Percentiles rank a stretch among this genome's conserved stretches.
Conservation (phyloP, 1,140 invertebrate species). For the Drosophila nigrodunni region DNA sequence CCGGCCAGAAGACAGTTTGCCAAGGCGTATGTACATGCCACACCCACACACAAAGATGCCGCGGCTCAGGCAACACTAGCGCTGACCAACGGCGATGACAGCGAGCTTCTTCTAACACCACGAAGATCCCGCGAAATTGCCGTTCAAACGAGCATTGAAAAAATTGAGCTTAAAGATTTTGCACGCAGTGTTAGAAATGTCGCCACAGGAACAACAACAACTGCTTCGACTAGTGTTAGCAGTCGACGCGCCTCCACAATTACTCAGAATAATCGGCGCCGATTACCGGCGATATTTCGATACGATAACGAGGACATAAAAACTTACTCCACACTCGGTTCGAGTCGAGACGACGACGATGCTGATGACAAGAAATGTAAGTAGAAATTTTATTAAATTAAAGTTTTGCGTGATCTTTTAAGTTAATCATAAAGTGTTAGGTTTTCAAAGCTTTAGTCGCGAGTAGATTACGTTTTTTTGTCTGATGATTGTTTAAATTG, state of each 20-base stretch:
- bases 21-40: slow-evolving; percentile 60
- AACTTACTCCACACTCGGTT: slow-evolving; percentile 77
- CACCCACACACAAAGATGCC: slow-evolving; percentile 63
- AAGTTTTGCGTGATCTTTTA: not conserved
- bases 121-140: slow-evolving; percentile 74
- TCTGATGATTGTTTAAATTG: too few relatives aligned
- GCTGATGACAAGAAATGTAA: slow-evolving; percentile 73
- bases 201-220: slow-evolving; percentile 59
- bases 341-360: slow-evolving; percentile 77
- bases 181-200: slow-evolving; percentile 61
- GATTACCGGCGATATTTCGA: slow-evolving; percentile 65
- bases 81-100: slow-evolving; percentile 65
- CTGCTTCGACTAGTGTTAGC: slow-evolving; percentile 58
- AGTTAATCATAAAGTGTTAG: too few relatives aligned
- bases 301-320: slow-evolving; percentile 78
- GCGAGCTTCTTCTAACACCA: slow-evolving; percentile 47
- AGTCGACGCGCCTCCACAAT: slow-evolving; percentile 58
- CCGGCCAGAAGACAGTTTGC: slow-evolving; percentile 37
- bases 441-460: too few relatives aligned
- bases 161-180: slow-evolving; percentile 71
- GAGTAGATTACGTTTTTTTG: too few relatives aligned
- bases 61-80: slow-evolving; percentile 56
- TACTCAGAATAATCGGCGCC: slow-evolving; percentile 45
- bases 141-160: slow-evolving; percentile 79
- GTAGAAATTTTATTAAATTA: slow-evolving; percentile 16